Base-by-base conservation (phyloP, 53 echinoderm and acorn worm genomes). In the Echinometra lucunter region DNA sequence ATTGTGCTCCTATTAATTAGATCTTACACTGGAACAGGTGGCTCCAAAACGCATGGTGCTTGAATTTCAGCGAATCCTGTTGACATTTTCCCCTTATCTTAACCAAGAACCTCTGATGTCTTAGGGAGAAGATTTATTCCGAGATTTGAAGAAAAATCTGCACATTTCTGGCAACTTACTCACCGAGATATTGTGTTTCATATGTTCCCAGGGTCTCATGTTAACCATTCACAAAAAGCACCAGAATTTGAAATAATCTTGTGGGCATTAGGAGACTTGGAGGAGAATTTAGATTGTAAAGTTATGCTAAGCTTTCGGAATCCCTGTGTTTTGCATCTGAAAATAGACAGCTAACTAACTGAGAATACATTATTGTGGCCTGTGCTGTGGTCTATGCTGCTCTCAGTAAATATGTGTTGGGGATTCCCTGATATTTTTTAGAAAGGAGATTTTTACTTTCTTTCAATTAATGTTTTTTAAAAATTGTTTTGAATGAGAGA, bases 1-100 rank as follows among this genome's bases (percentile, higher is more conserved):
- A 92, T 92, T 38, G 56, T 92, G 78, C 37, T 80, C 92, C 80
- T 38, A 53, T 92, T 92, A 92, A 92, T 78, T 57, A 78, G 92
- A 92, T 92, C 78, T 78, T 60, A 35, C 80, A 30, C 37, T 37
- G 12, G 37, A 92, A 78, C 92, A 92, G 92, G 92, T 92, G 92
- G n/a, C 35, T 18, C 37, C 25, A 57, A 37, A 74, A 45, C 11
- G 32, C 23, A 1, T 45, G 92, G 78, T 92, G 17, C 78, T 92
- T 30, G 75, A 56, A 92, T 92, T 57, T 35, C 92, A 91, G 9
- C 30, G 67, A 66, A 16, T 28, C 49, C 16, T 66, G 30, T 37
- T 28, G 37, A 91, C 44, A 21, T 28, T 49, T 30, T 25, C 28
- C 85, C 28, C 42, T 37, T 90, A 38, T 90, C 63, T 37, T 47